These are phyloP conservation scores for Oikopleura albicans DNA, from an alignment of 23 tunicate genomes.

Conservation along the genomic window DNA sequence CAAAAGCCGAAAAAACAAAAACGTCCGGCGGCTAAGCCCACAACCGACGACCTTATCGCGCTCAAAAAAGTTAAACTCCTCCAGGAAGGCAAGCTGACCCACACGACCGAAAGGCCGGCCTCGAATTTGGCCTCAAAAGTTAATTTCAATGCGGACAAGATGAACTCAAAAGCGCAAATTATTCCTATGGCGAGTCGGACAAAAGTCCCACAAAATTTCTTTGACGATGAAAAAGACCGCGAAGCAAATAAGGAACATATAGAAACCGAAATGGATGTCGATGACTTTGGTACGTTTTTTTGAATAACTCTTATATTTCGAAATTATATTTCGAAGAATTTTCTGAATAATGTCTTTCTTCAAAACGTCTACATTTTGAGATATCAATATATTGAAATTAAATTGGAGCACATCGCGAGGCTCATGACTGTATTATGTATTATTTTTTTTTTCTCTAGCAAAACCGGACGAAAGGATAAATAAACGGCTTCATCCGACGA, in stretches of 20 bases:
- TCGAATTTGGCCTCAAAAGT: neutral
- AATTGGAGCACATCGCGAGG: no score
- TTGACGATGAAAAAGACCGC: neutral
- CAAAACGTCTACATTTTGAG: no score
- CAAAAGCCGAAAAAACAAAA: neutral
- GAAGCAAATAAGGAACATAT: neutral
- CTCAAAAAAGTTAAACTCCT: slow-evolving; percentile 1
- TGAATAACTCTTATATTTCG: no score
- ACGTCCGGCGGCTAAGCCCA: neutral
- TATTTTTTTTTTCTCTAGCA: no score
- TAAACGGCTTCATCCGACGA: neutral
- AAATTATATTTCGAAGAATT: no score
- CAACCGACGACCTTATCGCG: neutral
- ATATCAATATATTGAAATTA: no score
- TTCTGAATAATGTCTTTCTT: no score
- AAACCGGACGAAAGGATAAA: neutral
- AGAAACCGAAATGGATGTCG: no score
- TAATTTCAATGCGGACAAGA: neutral
- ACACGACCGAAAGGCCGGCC: no score
- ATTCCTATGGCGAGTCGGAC: neutral
- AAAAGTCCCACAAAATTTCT: neutral
- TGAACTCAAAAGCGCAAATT: neutral
- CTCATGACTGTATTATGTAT: no score
- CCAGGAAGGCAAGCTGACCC: neutral
- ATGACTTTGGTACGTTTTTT: no score